Evolutionary conservation across 2,888 invertebrate species (phyloP).

Genomic region (Macaria liturata): DNA sequence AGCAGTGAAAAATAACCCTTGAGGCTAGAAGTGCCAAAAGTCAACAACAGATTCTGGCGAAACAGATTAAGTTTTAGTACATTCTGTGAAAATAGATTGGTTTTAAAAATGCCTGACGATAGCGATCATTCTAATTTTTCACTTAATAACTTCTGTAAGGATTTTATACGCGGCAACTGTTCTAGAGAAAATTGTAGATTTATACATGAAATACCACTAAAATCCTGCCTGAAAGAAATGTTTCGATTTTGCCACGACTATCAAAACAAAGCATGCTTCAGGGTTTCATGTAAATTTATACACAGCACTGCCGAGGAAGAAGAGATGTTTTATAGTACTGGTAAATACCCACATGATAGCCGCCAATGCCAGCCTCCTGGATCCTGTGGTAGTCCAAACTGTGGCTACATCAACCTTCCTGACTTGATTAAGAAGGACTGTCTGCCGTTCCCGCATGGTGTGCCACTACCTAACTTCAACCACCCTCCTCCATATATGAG

Average conservation of each 20-base stretch:
- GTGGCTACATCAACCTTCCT: conserved; percentile 59
- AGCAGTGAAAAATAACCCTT: no score
- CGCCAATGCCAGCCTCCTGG: conserved; percentile 85
- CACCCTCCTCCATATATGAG: conserved; percentile 56
- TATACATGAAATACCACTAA: conserved; percentile 69
- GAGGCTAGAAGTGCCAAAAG: no score
- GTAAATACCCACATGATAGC: conserved; percentile 82
- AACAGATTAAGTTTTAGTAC: no score
- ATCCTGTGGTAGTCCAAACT: conserved; percentile 79
- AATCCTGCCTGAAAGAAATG: conserved; percentile 60
- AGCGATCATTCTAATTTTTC: conserved; percentile 47
- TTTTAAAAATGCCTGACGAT: conserved; percentile 56
- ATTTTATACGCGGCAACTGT: conserved; percentile 78
- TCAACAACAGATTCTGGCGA: no score
- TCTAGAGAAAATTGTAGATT: conserved; percentile 80
- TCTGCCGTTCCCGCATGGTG: conserved; percentile 38
- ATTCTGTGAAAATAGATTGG: no score
- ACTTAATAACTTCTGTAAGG: conserved; percentile 68
- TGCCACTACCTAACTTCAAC: conserved; percentile 51
- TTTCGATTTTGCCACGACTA: conserved; percentile 84
- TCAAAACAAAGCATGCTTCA: conserved; percentile 88
- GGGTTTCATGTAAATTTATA: conserved; percentile 86
- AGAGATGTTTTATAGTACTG: conserved; percentile 85
- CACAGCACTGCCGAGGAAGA: conserved; percentile 88
- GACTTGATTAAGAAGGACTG: conserved; percentile 53